A percentile compares a stretch with the other conserved stretches of the same genome.
Evolutionary conservation across 92 coral and sea anemone species (phyloP).

Genomic region (Galaxea fascicularis): DNA sequence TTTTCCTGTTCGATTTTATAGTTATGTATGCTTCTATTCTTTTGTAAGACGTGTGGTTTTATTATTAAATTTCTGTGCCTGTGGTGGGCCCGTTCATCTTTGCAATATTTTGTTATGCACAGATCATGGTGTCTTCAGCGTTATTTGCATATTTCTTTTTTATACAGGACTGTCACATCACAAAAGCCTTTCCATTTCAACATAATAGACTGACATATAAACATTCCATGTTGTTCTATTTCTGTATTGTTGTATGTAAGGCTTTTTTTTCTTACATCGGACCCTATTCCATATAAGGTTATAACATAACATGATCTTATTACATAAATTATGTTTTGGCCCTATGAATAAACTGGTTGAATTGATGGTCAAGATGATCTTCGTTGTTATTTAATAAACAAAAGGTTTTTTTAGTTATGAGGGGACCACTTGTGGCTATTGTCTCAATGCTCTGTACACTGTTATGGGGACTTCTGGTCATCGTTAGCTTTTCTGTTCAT

Average conservation of each 20-base stretch:
- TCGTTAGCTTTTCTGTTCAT: too few relatives aligned
- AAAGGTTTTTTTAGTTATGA: too few relatives aligned
- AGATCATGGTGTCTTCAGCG: not conserved
- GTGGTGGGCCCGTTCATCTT: not conserved
- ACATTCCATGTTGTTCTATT: not conserved
- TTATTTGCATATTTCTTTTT: constrained; percentile 2
- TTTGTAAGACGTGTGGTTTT: not conserved
- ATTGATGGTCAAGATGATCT: not conserved
- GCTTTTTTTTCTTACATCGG: not conserved
- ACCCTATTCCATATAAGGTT: constrained; percentile 20
- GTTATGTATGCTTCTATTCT: not conserved
- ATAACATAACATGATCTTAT: not conserved
- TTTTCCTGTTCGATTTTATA: not conserved
- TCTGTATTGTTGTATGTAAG: not conserved
- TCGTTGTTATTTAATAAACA: too few relatives aligned
- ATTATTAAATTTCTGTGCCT: not conserved
- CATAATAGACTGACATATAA: not conserved
- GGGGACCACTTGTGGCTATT: too few relatives aligned
- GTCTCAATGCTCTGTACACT: too few relatives aligned
- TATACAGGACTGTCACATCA: not conserved
- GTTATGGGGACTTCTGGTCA: too few relatives aligned
- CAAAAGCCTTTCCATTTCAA: not conserved
- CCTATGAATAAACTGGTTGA: not conserved
- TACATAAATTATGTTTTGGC: not conserved
- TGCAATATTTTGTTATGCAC: constrained; percentile 7